Base-by-base conservation (phyloP, 2,888 invertebrate genomes). In the Rapana venosa region DNA sequence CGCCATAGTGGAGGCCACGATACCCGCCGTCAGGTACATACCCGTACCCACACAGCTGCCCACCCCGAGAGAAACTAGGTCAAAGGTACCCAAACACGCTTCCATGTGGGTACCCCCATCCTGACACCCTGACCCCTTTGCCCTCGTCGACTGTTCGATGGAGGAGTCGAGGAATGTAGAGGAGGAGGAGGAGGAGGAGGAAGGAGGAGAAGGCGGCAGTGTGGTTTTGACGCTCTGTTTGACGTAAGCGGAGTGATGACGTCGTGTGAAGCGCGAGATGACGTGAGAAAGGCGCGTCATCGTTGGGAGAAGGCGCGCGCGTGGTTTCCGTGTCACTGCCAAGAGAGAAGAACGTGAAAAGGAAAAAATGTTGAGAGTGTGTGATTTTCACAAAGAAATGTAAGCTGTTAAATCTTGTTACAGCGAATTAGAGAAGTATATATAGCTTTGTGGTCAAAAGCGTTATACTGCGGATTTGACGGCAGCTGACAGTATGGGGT, bases 31-130 rank as follows among this genome's bases (percentile, higher is more conserved):
- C 0, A 99, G 98, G 96, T 98, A 99, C 93, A 99, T 98, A 22
- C 98, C 98, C 86, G 98, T 98, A 22, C 98, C 99, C 8, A 98
- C 98, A 98, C 98, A 99, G 96, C 98, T 98, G 0, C 99, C 98
- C 88, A 99, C 97, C 91, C 98, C 98, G 88, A 99, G 97, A 90
- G 98, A 97, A 32, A 98, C 98, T 92, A 99, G 98, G 95, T 99
- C 98, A 93, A 98, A 97, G 30, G 98, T 98, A 92, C 98, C 98
- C 74, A 99, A 97, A 95, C 98, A 98, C 94, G 98, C 97, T 95
- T 91, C 87, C 89, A 89, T 47, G 0, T 84, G n/a, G 0, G 84
- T 36, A 15, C 1, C 47, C 15, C n/a, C 61, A 1, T 22, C 85
- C 47, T 6, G 17, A 30, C 56, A 47, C 30, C 66, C 32, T 17